phyloP scores from a whole-genome alignment of 1,140 invertebrate genomes.

The Macrocentrus cingulum region DNA sequence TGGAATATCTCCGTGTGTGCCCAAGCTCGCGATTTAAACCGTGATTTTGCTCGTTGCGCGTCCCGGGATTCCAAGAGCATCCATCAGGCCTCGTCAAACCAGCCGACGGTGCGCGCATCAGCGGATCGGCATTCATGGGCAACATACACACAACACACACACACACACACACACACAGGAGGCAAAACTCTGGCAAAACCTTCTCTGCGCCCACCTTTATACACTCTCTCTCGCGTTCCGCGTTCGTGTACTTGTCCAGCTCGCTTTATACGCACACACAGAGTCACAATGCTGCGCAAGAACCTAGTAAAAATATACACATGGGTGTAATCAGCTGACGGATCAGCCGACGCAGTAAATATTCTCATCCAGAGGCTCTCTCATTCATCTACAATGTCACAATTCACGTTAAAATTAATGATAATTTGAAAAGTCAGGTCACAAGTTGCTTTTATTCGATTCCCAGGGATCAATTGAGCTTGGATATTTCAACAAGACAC shows the following conservation, averaged over 20 bases:
- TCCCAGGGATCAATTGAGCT: too few relatives aligned
- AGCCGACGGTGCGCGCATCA: slow-evolving; percentile 53
- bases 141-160: too few relatives aligned
- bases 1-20: slow-evolving; percentile 3
- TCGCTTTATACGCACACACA: slow-evolving; percentile 3
- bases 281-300: slow-evolving; percentile 11
- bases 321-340: slow-evolving; percentile 44
- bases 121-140: slow-evolving; percentile 52
- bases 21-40: slow-evolving; percentile 44
- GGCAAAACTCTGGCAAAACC: slow-evolving; percentile 37
- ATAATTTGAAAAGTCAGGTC: too few relatives aligned
- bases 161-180: too few relatives aligned
- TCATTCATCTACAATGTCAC: slow-evolving; percentile 6
- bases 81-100: slow-evolving; percentile 59
- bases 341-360: slow-evolving; percentile 47
- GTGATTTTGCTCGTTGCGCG: slow-evolving; percentile 54
- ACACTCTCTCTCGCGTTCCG: too few relatives aligned
- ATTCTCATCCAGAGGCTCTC: slow-evolving; percentile 39
- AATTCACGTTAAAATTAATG: slow-evolving; percentile 28
- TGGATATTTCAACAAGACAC: too few relatives aligned
- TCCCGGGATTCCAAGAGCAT: slow-evolving; percentile 54
- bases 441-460: slow-evolving; percentile 22
- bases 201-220: slow-evolving; percentile 33
- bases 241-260: slow-evolving; percentile 6
- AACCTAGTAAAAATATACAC: slow-evolving; percentile 38